Conservation (phyloP, 2,888 invertebrate species). For the Brenthis hecate region DNA sequence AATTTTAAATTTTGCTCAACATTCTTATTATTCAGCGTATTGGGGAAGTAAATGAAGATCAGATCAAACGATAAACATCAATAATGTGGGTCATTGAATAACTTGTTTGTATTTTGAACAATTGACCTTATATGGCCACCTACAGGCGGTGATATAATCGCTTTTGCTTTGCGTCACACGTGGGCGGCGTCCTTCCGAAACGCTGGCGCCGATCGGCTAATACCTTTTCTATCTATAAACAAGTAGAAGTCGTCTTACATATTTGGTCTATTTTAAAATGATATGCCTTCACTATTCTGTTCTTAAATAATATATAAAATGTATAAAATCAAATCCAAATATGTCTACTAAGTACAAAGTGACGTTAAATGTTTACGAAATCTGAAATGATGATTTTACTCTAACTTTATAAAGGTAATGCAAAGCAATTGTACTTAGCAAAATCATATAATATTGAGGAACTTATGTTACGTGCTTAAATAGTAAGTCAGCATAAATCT, state of each 20-base stretch:
- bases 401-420: too few relatives aligned
- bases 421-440: not conserved
- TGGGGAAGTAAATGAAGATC: constrained; percentile 15
- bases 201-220: constrained; percentile 54
- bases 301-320: not conserved
- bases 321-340: not conserved
- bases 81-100: constrained; percentile 46
- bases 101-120: constrained; percentile 59
- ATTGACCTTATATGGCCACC: constrained; percentile 81
- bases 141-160: constrained; percentile 79
- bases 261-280: constrained; percentile 20
- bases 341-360: not conserved
- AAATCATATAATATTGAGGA: constrained; percentile 2
- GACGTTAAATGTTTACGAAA: too few relatives aligned
- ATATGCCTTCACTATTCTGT: not conserved
- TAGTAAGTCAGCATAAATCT: constrained; percentile 36
- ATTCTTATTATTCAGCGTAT: not conserved
- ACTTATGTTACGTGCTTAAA: constrained; percentile 26
- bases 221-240: constrained; percentile 45
- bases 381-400: too few relatives aligned
- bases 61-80: constrained; percentile 22
- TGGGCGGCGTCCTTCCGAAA: constrained; percentile 73
- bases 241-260: constrained; percentile 38
- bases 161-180: constrained; percentile 64
- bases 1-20: not conserved